Percentiles rank a stretch among this genome's conserved stretches.
Conservation (phyloP, 2,113 vertebrate species). For the Antennarius striatus region DNA sequence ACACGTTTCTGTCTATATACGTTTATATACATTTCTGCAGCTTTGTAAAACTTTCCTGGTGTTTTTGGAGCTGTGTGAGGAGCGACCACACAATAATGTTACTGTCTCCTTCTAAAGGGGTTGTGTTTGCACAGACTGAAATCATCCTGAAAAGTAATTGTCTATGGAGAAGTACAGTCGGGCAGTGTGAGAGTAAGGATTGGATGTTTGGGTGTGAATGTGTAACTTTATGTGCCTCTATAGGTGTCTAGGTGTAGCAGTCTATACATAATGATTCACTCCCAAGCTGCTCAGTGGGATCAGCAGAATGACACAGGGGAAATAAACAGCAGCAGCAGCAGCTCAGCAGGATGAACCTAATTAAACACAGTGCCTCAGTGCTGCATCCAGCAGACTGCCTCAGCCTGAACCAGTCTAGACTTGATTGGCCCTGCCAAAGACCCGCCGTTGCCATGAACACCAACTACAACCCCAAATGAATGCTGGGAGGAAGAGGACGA, state of each 20-base stretch:
- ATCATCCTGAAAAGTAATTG: slow-evolving; percentile 15
- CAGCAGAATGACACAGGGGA: slow-evolving; percentile 70
- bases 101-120: slow-evolving; percentile 32
- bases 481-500: slow-evolving; percentile 42
- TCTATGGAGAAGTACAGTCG: slow-evolving; percentile 1
- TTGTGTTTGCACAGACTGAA: slow-evolving; percentile 30
- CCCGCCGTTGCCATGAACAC: slow-evolving; percentile 70
- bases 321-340: slow-evolving; percentile 72
- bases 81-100: background rate
- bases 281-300: slow-evolving; percentile 59
- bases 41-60: no score
- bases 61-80: no score
- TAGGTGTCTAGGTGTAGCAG: slow-evolving; percentile 27
- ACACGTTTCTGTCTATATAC: no score
- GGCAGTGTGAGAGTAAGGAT: background rate
- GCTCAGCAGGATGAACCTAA: slow-evolving; percentile 77
- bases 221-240: slow-evolving; percentile 20
- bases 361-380: slow-evolving; percentile 70
- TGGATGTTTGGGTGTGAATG: slow-evolving; percentile 7
- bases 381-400: slow-evolving; percentile 55
- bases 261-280: slow-evolving; percentile 56
- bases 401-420: slow-evolving; percentile 64
- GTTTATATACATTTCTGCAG: no score
- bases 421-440: slow-evolving; percentile 45
- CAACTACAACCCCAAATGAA: slow-evolving; percentile 45